phyloP scores from a whole-genome alignment of 2,113 vertebrate species.

The Tachycineta bicolor region DNA sequence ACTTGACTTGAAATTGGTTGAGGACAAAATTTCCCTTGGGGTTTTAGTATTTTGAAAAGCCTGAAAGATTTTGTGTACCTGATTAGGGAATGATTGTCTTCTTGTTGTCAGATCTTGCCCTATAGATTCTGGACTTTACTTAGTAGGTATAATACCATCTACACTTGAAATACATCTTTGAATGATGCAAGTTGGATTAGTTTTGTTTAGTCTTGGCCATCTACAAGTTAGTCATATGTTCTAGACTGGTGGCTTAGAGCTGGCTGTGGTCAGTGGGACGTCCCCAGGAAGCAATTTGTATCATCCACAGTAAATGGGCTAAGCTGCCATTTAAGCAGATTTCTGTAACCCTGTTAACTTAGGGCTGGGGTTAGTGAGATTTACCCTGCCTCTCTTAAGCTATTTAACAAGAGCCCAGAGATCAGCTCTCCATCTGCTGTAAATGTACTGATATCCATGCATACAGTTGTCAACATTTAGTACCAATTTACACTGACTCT shows the following conservation, averaged over 20 bases:
- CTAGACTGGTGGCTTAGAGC: neutral
- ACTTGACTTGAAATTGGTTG: slow-evolving; percentile 7
- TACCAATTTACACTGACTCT: neutral
- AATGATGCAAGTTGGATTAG: neutral
- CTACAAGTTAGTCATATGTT: neutral
- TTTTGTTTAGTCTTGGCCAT: neutral
- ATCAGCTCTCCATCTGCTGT: neutral
- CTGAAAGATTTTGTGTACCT: neutral
- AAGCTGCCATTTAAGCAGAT: neutral
- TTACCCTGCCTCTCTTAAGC: neutral
- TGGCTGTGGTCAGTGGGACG: neutral
- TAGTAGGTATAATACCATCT: neutral
- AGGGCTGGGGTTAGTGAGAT: neutral
- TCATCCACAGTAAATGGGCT: neutral
- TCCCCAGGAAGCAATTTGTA: neutral
- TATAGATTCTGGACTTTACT: neutral
- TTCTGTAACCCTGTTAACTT: neutral
- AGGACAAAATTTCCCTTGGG: neutral
- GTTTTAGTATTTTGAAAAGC: neutral
- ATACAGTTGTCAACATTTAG: neutral
- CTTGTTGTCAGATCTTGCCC: neutral
- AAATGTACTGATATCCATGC: neutral
- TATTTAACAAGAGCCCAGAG: neutral
- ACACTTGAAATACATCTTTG: neutral
- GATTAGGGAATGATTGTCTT: neutral